phyloP scores from a whole-genome alignment of 2,888 invertebrate species.

The Geophilus truncorum region DNA sequence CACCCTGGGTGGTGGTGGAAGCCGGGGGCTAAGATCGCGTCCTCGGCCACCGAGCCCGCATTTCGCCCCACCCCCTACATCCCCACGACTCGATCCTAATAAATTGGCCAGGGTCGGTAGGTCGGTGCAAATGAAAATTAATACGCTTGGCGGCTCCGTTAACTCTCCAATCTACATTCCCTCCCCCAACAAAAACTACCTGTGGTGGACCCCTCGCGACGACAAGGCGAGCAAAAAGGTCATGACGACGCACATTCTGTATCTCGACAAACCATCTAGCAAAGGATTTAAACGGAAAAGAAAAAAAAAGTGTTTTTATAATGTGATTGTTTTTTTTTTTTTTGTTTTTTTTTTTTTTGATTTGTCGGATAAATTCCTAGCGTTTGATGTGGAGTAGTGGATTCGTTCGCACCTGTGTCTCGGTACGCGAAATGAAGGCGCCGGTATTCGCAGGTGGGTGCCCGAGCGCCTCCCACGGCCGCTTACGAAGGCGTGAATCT shows the following conservation, averaged over 20 bases:
- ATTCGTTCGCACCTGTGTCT: background rate
- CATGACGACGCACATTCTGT: background rate
- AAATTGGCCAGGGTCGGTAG: constrained; percentile 32
- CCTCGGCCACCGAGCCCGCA: constrained; percentile 25
- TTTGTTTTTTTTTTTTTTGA: background rate
- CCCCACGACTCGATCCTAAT: constrained; percentile 28
- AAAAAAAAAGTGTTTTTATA: background rate
- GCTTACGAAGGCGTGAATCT: constrained; percentile 29
- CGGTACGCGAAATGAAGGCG: background rate
- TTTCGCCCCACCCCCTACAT: background rate
- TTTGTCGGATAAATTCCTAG: background rate
- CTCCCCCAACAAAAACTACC: constrained; percentile 30
- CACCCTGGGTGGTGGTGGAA: constrained; percentile 7
- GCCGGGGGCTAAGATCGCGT: constrained; percentile 14
- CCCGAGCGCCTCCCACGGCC: constrained; percentile 29
- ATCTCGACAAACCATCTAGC: background rate
- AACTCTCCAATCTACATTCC: background rate
- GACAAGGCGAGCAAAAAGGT: background rate
- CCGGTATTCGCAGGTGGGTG: constrained; percentile 15
- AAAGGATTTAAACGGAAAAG: background rate
- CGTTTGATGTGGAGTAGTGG: background rate
- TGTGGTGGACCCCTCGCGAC: constrained; percentile 22
- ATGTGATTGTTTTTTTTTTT: background rate
- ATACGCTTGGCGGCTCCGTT: constrained; percentile 31
- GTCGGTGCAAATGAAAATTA: constrained; percentile 34